A percentile compares a stretch with the other conserved stretches of the same genome.
These are phyloP conservation scores for Tenthredo livida DNA, from an alignment of 2,888 invertebrate species.

Conservation along the genomic window DNA sequence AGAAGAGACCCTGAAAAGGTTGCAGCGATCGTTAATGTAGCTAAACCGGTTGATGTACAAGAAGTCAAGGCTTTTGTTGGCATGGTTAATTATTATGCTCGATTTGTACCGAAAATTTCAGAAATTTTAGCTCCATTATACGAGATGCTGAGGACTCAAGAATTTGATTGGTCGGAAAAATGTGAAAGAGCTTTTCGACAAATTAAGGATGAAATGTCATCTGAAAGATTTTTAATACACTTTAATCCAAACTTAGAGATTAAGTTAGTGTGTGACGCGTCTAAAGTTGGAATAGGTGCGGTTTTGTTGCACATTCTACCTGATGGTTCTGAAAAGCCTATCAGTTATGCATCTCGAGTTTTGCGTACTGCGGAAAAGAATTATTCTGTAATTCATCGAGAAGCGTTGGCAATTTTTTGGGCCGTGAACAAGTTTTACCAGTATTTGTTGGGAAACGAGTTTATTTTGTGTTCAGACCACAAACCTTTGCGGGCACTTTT, in stretches of 20 bases:
- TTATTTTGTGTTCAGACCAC: constrained; percentile 68
- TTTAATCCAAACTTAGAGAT: constrained; percentile 58
- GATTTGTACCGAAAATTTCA: constrained; percentile 69
- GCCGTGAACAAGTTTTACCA: constrained; percentile 70
- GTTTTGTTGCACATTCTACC: constrained; percentile 65
- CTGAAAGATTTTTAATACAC: constrained; percentile 59
- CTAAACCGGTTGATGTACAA: constrained; percentile 61
- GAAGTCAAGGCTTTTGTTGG: constrained; percentile 68
- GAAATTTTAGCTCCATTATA: constrained; percentile 67
- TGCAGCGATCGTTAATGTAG: constrained; percentile 65
- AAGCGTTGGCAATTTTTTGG: constrained; percentile 71
- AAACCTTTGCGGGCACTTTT: constrained; percentile 70
- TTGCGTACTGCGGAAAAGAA: constrained; percentile 68
- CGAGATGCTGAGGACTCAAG: constrained; percentile 62
- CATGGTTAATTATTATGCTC: constrained; percentile 72
- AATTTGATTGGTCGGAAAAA: constrained; percentile 64
- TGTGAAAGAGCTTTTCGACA: constrained; percentile 67
- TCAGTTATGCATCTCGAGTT: constrained; percentile 67
- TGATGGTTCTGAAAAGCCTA: constrained; percentile 65
- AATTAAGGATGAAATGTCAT: constrained; percentile 64
- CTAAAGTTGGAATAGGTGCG: constrained; percentile 65
- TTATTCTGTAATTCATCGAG: constrained; percentile 69
- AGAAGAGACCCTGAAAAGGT: constrained; percentile 68
- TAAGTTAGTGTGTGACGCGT: constrained; percentile 63
- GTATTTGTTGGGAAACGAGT: constrained; percentile 69